Evolutionary conservation across 2,797 vertebrate species (phyloP).

Genomic region (Periparus ater): DNA sequence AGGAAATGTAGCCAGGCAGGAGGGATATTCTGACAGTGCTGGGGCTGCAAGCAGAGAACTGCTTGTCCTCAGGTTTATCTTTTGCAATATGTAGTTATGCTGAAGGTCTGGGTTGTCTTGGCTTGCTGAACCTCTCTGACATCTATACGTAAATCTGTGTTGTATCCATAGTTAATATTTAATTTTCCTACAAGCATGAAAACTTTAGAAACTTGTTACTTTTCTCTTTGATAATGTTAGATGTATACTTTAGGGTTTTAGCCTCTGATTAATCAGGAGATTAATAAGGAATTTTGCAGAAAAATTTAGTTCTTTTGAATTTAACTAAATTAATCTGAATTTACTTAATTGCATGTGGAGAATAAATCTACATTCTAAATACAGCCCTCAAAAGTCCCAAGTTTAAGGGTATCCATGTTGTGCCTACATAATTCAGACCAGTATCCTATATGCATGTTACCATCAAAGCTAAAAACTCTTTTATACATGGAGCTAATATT

Average conservation of each 20-base stretch:
- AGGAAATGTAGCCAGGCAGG: neutral
- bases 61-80: neutral
- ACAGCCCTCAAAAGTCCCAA: neutral
- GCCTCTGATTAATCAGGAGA: neutral
- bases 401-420: neutral
- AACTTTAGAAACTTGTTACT: neutral
- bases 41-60: neutral
- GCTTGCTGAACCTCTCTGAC: neutral
- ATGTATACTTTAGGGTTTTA: neutral
- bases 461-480: neutral
- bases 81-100: neutral
- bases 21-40: neutral
- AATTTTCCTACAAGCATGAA: neutral
- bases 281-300: neutral
- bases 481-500: neutral
- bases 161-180: neutral
- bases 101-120: neutral
- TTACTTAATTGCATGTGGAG: neutral
- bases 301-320: neutral
- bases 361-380: neutral
- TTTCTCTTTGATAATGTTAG: neutral
- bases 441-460: neutral
- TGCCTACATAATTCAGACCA: neutral
- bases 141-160: neutral
- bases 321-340: neutral